Evolutionary conservation across 2,797 vertebrate species (phyloP).

Genomic region (Amblyraja radiata): DNA sequence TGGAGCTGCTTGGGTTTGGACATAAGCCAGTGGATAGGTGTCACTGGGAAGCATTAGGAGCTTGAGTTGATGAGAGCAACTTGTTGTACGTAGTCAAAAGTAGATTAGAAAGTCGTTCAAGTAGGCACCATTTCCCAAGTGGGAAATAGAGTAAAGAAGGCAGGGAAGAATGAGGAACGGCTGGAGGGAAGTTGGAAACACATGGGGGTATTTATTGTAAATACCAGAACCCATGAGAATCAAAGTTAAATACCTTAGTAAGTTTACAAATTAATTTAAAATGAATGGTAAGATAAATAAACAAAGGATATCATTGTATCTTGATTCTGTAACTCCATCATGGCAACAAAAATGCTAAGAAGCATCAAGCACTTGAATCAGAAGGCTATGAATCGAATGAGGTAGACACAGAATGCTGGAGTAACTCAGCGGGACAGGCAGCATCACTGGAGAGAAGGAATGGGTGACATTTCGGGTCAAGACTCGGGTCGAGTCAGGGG

Average conservation of each 20-base stretch:
- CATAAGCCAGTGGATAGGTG: background rate
- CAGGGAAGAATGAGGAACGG: background rate
- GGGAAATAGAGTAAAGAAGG: background rate
- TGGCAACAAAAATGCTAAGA: background rate
- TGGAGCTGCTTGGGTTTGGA: background rate
- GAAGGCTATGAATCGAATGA: too few species aligned
- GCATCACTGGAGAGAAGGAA: too few species aligned
- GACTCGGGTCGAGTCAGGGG: too few species aligned
- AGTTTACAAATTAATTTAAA: slow-evolving; percentile 5
- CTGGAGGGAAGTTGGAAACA: background rate
- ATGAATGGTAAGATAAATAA: background rate
- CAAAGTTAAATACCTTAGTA: background rate
- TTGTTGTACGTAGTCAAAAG: background rate
- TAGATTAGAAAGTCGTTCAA: background rate
- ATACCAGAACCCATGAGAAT: background rate
- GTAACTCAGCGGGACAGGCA: too few species aligned
- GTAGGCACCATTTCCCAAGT: background rate
- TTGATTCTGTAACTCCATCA: background rate
- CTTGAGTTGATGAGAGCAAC: background rate
- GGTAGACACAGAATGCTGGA: too few species aligned
- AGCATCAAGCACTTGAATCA: too few species aligned
- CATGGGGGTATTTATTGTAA: background rate
- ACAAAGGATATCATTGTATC: background rate
- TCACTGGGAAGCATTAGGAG: background rate
- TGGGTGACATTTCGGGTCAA: too few species aligned